phyloP scores from a whole-genome alignment of 2,888 invertebrate species.

The Eristalis intricaria region DNA sequence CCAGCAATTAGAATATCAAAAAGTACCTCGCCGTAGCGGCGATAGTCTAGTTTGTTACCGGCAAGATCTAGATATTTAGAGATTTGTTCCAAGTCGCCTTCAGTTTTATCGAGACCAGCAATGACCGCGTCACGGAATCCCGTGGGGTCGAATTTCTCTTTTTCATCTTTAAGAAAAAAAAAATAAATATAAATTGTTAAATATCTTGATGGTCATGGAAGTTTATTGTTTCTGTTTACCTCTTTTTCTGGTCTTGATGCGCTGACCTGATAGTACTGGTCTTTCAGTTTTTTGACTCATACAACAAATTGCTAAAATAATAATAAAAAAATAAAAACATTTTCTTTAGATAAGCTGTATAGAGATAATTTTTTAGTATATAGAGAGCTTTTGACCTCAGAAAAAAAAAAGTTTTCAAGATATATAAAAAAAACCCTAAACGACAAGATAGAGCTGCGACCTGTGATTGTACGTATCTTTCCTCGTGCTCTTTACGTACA shows the following conservation, averaged over 20 bases:
- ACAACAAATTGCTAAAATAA: constrained; percentile 93
- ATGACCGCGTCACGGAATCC: constrained; percentile 99
- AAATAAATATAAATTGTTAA: neutral
- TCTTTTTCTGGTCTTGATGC: constrained; percentile 99
- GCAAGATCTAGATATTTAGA: constrained; percentile 97
- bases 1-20: constrained; percentile 99
- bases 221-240: constrained; percentile 84
- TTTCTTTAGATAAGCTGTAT: neutral
- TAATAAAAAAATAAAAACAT: constrained; percentile 57
- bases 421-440: too few species aligned
- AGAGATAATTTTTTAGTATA: neutral
- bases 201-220: too few species aligned
- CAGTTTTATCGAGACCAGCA: constrained; percentile 96
- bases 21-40: constrained; percentile 98
- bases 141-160: constrained; percentile 99
- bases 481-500: too few species aligned
- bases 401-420: neutral
- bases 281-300: constrained; percentile 99
- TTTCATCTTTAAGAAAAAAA: constrained; percentile 90
- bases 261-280: constrained; percentile 99
- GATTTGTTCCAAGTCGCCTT: constrained; percentile 96
- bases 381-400: neutral
- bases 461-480: too few species aligned
- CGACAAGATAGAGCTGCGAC: too few species aligned
- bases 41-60: constrained; percentile 98